A percentile compares a stretch with the other conserved stretches of the same genome.
Evolutionary conservation across 2,888 invertebrate species (phyloP).

Genomic region (Philaethria dido): DNA sequence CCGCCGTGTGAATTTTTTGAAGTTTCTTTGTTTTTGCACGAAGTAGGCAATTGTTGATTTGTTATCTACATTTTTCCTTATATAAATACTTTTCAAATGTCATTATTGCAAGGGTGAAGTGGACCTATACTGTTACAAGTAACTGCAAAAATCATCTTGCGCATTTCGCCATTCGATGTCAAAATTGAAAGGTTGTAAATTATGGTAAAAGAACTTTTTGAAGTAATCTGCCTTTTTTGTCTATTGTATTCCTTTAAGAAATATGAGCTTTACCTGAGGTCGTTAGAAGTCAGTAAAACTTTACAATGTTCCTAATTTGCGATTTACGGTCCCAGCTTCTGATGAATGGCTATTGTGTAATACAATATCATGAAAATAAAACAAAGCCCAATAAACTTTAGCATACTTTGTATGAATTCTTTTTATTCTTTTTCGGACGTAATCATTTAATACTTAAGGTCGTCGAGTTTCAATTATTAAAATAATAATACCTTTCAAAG

Average conservation of each 20-base stretch:
- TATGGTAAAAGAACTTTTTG: conserved; percentile 17
- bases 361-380: conserved; percentile 50
- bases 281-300: conserved; percentile 69
- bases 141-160: not conserved
- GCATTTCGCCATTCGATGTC: not conserved
- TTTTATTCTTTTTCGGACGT: conserved; percentile 19
- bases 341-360: conserved; percentile 72
- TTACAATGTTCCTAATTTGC: conserved; percentile 75
- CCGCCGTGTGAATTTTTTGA: conserved; percentile 58
- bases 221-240: conserved; percentile 35
- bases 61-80: conserved; percentile 7
- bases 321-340: conserved; percentile 60
- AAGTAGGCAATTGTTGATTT: conserved; percentile 32
- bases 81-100: not conserved
- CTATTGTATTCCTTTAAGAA: conserved; percentile 53
- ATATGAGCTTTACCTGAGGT: conserved; percentile 60
- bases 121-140: not conserved
- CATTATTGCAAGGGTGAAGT: not conserved
- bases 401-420: conserved; percentile 33
- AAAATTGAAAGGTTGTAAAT: conserved; percentile 30
- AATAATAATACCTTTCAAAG: conserved; percentile 4
- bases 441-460: conserved; percentile 20
- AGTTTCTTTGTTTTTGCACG: conserved; percentile 39
- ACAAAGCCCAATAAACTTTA: conserved; percentile 39
- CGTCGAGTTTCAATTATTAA: conserved; percentile 3